A percentile compares a stretch with the other conserved stretches of the same genome.
These are phyloP conservation scores for Lepidotrigona ventralis DNA, from an alignment of 1,140 invertebrate species.

Conservation along the genomic window DNA sequence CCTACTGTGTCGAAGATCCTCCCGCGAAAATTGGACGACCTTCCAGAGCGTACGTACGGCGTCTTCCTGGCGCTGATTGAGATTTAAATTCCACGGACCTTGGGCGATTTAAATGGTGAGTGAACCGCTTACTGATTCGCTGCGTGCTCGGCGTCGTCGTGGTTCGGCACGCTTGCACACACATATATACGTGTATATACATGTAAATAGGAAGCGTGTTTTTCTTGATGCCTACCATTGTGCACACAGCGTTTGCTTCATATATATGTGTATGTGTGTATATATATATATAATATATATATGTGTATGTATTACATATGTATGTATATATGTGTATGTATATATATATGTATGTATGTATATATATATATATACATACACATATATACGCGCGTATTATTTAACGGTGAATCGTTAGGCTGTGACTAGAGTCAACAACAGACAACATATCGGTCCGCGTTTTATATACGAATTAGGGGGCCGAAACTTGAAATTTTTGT, in stretches of 20 bases:
- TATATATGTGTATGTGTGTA: no score
- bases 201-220: constrained; percentile 27
- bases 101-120: constrained; percentile 75
- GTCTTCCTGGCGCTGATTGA: constrained; percentile 60
- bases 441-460: neutral
- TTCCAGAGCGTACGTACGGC: constrained; percentile 24
- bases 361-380: neutral
- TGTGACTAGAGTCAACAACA: neutral
- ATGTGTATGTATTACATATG: neutral
- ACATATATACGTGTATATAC: neutral
- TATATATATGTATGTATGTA: neutral
- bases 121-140: constrained; percentile 36
- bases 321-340: neutral
- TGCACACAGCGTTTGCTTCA: neutral
- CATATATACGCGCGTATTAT: neutral
- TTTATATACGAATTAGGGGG: constrained; percentile 6
- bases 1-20: neutral
- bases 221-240: neutral
- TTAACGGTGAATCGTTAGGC: constrained; percentile 29
- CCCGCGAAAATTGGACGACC: constrained; percentile 1
- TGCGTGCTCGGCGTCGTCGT: constrained; percentile 20
- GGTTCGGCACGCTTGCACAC: constrained; percentile 33
- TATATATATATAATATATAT: no score
- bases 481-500: constrained; percentile 55
- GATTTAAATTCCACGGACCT: constrained; percentile 69